A percentile compares a stretch with the other conserved stretches of the same genome.
These are phyloP conservation scores for Carcina quercana DNA, from an alignment of 2,888 invertebrate species.

Conservation along the genomic window DNA sequence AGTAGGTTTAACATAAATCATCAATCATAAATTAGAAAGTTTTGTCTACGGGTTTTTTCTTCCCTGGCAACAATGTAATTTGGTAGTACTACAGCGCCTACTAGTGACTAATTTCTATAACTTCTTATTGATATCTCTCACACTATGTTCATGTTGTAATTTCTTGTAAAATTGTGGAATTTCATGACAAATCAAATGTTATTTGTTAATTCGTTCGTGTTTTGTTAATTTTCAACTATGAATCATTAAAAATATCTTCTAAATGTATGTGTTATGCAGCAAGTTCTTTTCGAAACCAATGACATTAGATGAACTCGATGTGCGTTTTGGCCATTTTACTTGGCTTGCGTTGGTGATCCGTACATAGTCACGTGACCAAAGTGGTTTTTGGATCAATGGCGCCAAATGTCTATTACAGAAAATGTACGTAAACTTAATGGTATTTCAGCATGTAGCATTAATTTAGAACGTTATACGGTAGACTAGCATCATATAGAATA, in stretches of 20 bases:
- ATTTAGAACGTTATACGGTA: slow-evolving; percentile 27
- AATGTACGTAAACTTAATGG: slow-evolving; percentile 57
- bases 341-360: slow-evolving; percentile 74
- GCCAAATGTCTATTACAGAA: slow-evolving; percentile 70
- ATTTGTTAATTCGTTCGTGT: slow-evolving; percentile 57
- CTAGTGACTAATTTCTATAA: slow-evolving; percentile 52
- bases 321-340: slow-evolving; percentile 75
- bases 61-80: slow-evolving; percentile 1
- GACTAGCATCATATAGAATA: slow-evolving; percentile 23
- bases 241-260: slow-evolving; percentile 44
- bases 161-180: slow-evolving; percentile 57
- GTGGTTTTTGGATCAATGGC: slow-evolving; percentile 73
- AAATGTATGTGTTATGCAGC: slow-evolving; percentile 58
- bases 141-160: slow-evolving; percentile 60
- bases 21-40: no score
- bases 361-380: slow-evolving; percentile 73
- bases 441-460: slow-evolving; percentile 30
- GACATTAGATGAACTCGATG: slow-evolving; percentile 70
- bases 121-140: slow-evolving; percentile 69
- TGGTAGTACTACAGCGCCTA: slow-evolving; percentile 37
- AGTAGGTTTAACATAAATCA: no score
- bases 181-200: slow-evolving; percentile 48
- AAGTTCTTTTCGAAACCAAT: slow-evolving; percentile 65
- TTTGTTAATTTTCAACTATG: slow-evolving; percentile 36
- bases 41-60: no score